Base-by-base conservation (phyloP, 2,113 vertebrate genomes). In the Burhinus bistriatus region DNA sequence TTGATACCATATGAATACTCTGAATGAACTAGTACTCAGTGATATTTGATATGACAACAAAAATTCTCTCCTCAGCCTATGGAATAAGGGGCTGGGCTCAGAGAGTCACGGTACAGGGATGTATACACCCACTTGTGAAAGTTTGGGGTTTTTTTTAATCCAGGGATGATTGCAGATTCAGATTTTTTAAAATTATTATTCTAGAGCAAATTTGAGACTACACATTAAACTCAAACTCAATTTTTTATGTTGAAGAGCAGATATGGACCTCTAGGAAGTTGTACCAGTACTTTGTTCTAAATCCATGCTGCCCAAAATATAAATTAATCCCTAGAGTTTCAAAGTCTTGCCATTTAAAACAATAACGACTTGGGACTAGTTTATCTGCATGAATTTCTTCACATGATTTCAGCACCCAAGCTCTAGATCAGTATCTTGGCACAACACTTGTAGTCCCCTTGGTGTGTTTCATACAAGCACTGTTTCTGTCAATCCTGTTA, bases 301-400 rank as follows among this genome's bases (percentile, higher is more conserved):
- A 55, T 15, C 12, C 2, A 1, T 0, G 0, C n/a, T 55, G n/a
- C 20, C 29, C 34, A 55, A 55, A 85, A 29, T 5, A 73, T 3
- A 89, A 73, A 66, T 17, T 17, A 62, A 82, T n/a, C 15, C 4
- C n/a, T 51, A 21, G 17, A 70, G 16, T 36, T 65, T 65, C 6
- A 11, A 80, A 54, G 17, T 36, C 76, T 51, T 80, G 18, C n/a
- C n/a, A 34, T 64, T 54, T n/a, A 58, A 88, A 88, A 52, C 10
- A 61, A 15, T 25, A 47, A 79, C 13, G 13, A 49, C 25, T 65
- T 57, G 22, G 9, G 34, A 52, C 21, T n/a, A 23, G 34, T 44
- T 91, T 71, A 84, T 75, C 52, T 52, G 36, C 82, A 54, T 44
- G 6, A 58, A 59, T 38, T 73, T 80, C 38, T 29, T 44, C 57